These are phyloP conservation scores for Dendrolimus kikuchii DNA, from an alignment of 1,140 invertebrate genomes.

Conservation along the genomic window DNA sequence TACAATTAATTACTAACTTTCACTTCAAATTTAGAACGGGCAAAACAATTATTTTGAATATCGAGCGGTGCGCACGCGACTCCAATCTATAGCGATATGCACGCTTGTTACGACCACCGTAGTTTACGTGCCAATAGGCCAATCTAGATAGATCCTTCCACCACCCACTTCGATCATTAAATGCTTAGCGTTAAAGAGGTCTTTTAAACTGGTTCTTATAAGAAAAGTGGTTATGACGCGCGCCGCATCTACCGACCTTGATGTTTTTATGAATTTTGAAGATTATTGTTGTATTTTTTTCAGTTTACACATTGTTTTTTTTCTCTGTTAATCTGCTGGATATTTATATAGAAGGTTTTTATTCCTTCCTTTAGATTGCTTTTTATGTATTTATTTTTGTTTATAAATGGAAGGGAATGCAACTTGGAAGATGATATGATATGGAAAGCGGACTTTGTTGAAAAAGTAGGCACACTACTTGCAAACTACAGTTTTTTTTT, in stretches of 20 bases:
- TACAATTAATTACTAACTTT: not conserved
- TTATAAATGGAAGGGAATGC: too few species aligned
- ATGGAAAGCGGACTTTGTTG: too few species aligned
- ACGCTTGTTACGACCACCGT: conserved; percentile 29
- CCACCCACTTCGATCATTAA: conserved; percentile 18
- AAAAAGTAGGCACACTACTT: too few species aligned
- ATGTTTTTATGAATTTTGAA: not conserved
- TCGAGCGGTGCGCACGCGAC: conserved; percentile 31
- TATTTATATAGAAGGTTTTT: too few species aligned
- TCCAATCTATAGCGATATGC: conserved; percentile 35
- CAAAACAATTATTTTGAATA: conserved; percentile 21
- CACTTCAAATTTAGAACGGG: conserved; percentile 17
- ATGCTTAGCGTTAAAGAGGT: not conserved
- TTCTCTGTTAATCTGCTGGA: too few species aligned
- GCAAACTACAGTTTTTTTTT: too few species aligned
- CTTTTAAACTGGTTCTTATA: conserved; percentile 6
- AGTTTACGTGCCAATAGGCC: conserved; percentile 33
- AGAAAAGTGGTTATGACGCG: conserved; percentile 4
- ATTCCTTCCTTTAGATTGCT: too few species aligned
- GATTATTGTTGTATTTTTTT: too few species aligned
- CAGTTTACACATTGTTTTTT: too few species aligned
- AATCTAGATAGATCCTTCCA: conserved; percentile 24
- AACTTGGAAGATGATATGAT: too few species aligned
- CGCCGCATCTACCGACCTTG: conserved; percentile 1
- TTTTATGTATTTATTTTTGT: too few species aligned